phyloP scores from a whole-genome alignment of 2,113 vertebrate genomes.

The Chiloscyllium plagiosum region DNA sequence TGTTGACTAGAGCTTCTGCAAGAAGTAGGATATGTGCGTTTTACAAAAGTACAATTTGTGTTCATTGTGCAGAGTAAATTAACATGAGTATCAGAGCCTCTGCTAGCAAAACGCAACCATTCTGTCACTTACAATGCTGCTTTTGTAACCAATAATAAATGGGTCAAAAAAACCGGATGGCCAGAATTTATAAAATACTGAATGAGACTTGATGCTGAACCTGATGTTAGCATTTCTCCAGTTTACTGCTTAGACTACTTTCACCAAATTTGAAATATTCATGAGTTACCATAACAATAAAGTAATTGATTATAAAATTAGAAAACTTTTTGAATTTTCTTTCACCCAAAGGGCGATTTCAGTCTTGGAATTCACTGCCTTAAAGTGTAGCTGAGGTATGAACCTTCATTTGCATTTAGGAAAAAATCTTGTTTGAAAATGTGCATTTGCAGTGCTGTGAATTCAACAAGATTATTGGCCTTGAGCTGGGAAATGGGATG shows the following conservation, averaged over 20 bases:
- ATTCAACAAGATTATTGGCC: not conserved
- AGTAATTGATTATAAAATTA: not conserved
- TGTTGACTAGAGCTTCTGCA: not conserved
- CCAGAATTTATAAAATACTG: not conserved
- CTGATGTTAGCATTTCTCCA: not conserved
- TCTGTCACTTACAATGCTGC: constrained; percentile 11
- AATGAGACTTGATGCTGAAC: not conserved
- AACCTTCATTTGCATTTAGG: not conserved
- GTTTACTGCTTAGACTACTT: not conserved
- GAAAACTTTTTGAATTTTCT: not conserved
- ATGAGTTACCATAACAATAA: not conserved
- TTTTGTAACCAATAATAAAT: constrained; percentile 26
- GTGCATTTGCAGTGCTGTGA: not conserved
- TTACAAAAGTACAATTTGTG: not conserved
- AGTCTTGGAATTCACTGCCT: not conserved
- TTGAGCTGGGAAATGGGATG: not conserved
- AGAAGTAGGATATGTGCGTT: not conserved
- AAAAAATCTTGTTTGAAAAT: not conserved
- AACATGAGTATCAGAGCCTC: not conserved
- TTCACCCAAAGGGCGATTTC: not conserved
- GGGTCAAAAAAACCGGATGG: constrained; percentile 9
- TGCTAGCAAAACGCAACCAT: not conserved
- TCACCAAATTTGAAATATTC: not conserved
- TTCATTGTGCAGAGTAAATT: constrained; percentile 28
- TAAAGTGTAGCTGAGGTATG: not conserved